phyloP scores from a whole-genome alignment of 2,888 invertebrate species.

The Tridacna crocea region DNA sequence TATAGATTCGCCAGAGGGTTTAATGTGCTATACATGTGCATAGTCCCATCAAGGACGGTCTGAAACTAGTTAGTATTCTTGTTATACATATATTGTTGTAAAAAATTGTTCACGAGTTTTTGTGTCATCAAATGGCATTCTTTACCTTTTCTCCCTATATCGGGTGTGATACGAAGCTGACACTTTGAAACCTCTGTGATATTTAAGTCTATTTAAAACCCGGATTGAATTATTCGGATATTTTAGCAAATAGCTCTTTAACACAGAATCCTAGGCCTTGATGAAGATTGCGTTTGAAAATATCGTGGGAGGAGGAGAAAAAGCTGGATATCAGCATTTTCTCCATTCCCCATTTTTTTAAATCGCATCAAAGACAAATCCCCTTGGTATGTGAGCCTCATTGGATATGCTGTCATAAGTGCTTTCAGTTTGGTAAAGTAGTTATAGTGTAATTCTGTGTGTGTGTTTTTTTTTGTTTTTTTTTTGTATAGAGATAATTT shows the following conservation, averaged over 20 bases:
- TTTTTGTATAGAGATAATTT: not conserved
- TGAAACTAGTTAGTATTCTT: too few species aligned
- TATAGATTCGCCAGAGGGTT: not conserved
- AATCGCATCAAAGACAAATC: not conserved
- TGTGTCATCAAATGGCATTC: too few species aligned
- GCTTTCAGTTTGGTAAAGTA: not conserved
- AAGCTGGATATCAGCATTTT: not conserved
- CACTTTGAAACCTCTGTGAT: too few species aligned
- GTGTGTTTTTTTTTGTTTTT: too few species aligned
- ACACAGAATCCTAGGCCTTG: not conserved
- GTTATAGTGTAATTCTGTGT: too few species aligned
- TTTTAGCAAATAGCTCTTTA: not conserved
- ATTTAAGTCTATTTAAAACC: too few species aligned
- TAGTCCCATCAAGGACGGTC: too few species aligned
- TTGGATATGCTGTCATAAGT: not conserved
- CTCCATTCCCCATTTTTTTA: not conserved
- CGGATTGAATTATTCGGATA: not conserved
- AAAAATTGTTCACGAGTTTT: too few species aligned
- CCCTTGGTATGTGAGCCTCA: not conserved
- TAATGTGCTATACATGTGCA: not conserved
- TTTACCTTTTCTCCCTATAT: too few species aligned
- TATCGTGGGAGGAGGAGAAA: not conserved
- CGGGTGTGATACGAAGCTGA: too few species aligned
- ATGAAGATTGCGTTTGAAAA: not conserved
- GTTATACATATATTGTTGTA: too few species aligned